These are phyloP conservation scores for Nyctibius grandis DNA, from an alignment of 2,797 vertebrate genomes.

Conservation along the genomic window DNA sequence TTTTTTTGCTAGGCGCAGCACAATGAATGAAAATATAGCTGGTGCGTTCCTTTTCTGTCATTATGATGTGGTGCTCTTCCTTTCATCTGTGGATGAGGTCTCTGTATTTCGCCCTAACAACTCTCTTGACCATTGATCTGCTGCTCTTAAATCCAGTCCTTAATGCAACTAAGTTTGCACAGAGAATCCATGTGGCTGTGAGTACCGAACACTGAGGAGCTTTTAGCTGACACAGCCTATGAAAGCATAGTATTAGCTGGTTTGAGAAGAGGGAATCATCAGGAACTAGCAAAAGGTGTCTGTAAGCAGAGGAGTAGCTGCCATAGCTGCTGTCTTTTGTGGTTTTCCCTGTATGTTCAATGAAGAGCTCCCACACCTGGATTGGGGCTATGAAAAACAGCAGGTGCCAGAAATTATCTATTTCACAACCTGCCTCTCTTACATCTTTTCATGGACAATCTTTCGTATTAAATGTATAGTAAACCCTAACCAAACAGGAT, in stretches of 20 bases:
- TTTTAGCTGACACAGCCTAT: neutral
- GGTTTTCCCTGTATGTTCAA: rapidly evolving
- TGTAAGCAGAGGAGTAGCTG: neutral
- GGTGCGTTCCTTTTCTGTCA: neutral
- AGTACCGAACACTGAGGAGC: neutral
- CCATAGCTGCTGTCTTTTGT: neutral
- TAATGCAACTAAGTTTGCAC: neutral
- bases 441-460: neutral
- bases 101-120: neutral
- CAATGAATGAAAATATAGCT: neutral
- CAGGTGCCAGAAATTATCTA: neutral
- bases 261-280: neutral
- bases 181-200: neutral
- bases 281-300: neutral
- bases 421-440: neutral
- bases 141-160: slow-evolving; percentile 1
- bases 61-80: neutral
- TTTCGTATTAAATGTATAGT: neutral
- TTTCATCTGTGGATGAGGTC: neutral
- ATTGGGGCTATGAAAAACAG: neutral
- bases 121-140: neutral
- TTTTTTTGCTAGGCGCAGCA: neutral
- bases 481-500: neutral
- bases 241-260: neutral
- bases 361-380: neutral